These are phyloP conservation scores for Hemicordylus capensis DNA, from an alignment of 2,113 vertebrate species.

Conservation along the genomic window DNA sequence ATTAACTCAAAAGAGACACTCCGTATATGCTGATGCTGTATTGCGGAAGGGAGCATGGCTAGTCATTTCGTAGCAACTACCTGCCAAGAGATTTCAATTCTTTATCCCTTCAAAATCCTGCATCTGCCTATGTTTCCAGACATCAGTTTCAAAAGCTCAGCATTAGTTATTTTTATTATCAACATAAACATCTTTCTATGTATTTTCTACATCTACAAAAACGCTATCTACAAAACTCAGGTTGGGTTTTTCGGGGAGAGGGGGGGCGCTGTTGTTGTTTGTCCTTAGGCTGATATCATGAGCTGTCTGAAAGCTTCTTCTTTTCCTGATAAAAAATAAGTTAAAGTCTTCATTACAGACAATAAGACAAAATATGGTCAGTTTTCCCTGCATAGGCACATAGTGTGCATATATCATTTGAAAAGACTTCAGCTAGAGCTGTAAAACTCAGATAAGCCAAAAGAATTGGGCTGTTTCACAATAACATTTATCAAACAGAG, in stretches of 20 bases:
- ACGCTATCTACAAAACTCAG: constrained; percentile 71
- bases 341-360: constrained; percentile 66
- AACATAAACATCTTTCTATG: constrained; percentile 73
- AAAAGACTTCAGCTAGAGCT: constrained; percentile 19
- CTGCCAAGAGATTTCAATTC: constrained; percentile 73
- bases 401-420: background rate
- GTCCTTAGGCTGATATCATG: constrained; percentile 72
- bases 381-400: constrained; percentile 19
- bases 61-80: constrained; percentile 69
- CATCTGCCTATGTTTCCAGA: constrained; percentile 73
- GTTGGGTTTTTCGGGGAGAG: constrained; percentile 25
- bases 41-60: constrained; percentile 61
- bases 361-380: constrained; percentile 44
- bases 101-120: constrained; percentile 71
- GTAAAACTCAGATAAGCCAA: background rate
- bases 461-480: accelerated
- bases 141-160: constrained; percentile 66
- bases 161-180: constrained; percentile 77
- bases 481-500: background rate
- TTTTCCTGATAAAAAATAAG: constrained; percentile 63
- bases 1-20: constrained; percentile 56
- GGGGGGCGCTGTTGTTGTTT: background rate
- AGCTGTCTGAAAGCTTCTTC: constrained; percentile 63
- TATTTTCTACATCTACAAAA: too few species aligned
- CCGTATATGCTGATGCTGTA: constrained; percentile 58